Base-by-base conservation (phyloP, 2,888 invertebrate genomes). In the Lithodes maja region DNA sequence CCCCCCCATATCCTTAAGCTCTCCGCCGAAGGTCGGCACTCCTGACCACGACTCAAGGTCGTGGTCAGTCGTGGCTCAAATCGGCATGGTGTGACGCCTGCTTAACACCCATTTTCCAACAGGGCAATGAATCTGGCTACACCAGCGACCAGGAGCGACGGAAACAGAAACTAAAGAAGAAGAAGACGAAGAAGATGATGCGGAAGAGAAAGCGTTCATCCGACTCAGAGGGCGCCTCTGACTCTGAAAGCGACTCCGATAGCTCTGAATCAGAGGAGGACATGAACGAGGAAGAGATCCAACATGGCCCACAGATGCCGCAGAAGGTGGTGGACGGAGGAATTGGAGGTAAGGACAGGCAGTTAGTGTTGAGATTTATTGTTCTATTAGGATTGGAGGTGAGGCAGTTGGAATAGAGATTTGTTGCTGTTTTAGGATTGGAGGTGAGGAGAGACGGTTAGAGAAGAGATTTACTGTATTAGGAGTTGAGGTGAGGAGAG, bases 221-320 rank as follows among this genome's bases (percentile, higher is more conserved):
- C n/a, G 61, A 81, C 2, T 74, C 82, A 5, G 74, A 74, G 2
- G 74, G 54, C 33, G 86, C 54, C 15, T 54, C 86, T 2, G 69
- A 87, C 53, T 88, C 91, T 1, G 87, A 87, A 52, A 83, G 83
- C 2, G 89, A 81, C 83, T 83, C 83, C 1, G 88, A 89, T 61
- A 61, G 15, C 68, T 61, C 68, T 12, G 68, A 61, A 7, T 61
- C 68, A 61, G 54, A 53, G 33, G 91, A 91, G 53, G 33, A 52
- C 0, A 84, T 89, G 5, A 80, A 90, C 94, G 96, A 96, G 94
- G 94, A 96, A 74, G 96, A 96, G 3, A 50, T 78, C 94, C 96
- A 49, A 95, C 95, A 1, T 61, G 75, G 84, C 3, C 55, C 83
- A 52, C 78, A 78, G 69, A 83, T 87, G 83, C 78, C 53, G 1